Evolutionary conservation across 2,113 vertebrate genomes (phyloP).

Genomic region (Pangasianodon gigas): DNA sequence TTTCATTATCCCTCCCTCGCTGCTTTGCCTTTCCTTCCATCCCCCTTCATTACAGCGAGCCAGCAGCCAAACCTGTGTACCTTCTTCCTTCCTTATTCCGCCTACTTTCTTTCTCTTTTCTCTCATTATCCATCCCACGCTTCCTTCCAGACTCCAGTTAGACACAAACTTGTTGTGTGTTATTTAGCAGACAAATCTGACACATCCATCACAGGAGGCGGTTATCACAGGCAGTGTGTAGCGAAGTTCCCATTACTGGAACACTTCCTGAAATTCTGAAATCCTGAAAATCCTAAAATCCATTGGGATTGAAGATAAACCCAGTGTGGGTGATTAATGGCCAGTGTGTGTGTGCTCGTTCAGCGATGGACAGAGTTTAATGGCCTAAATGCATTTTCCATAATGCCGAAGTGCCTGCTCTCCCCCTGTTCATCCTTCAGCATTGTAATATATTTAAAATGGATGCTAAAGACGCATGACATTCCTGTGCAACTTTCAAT

Average conservation of each 20-base stretch:
- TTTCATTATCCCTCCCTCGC: constrained; percentile 27
- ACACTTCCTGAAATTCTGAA: background rate
- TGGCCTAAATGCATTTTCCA: constrained; percentile 39
- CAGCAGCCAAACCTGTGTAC: constrained; percentile 17
- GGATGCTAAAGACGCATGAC: background rate
- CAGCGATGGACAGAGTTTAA: constrained; percentile 25
- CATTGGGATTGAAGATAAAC: background rate
- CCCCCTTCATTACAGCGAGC: constrained; percentile 35
- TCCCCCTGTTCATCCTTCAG: background rate
- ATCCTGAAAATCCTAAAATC: constrained; percentile 19
- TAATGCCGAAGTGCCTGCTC: background rate
- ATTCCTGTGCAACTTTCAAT: background rate
- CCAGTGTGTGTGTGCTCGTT: constrained; percentile 5
- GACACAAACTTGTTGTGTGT: constrained; percentile 21
- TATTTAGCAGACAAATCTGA: constrained; percentile 27
- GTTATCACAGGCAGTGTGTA: background rate
- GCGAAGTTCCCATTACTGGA: background rate
- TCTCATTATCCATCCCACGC: constrained; percentile 14
- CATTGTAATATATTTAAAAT: background rate
- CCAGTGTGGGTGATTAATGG: constrained; percentile 17
- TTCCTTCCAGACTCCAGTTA: constrained; percentile 14
- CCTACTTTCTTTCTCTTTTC: constrained; percentile 33
- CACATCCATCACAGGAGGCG: background rate
- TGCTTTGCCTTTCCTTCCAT: background rate
- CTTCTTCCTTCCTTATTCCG: constrained; percentile 13